Conservation (phyloP, 2,888 invertebrate genomes). For the Hoplodrina ambigua region DNA sequence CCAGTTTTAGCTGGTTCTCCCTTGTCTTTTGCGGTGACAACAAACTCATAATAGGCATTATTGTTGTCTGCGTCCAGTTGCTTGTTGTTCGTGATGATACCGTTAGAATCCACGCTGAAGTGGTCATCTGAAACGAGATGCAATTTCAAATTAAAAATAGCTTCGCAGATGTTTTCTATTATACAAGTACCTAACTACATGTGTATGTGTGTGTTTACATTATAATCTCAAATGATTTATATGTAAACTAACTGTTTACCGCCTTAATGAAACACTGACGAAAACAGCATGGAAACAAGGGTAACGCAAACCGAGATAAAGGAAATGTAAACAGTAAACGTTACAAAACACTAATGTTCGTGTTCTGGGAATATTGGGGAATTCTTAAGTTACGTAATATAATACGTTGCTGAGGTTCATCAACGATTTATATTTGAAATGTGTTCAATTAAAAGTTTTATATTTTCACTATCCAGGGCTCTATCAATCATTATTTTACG, state of each 20-base stretch:
- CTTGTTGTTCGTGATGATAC: slow-evolving; percentile 97
- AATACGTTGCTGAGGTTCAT: background rate
- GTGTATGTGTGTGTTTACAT: background rate
- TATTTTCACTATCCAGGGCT: background rate
- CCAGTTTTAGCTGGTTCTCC: slow-evolving; percentile 98
- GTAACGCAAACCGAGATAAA: slow-evolving; percentile 33
- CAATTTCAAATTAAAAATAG: background rate
- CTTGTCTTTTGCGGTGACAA: slow-evolving; percentile 98
- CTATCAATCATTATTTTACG: slow-evolving; percentile 18
- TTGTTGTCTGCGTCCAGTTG: slow-evolving; percentile 99
- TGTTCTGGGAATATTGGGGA: slow-evolving; percentile 14
- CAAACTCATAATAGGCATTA: slow-evolving; percentile 98
- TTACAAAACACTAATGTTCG: slow-evolving; percentile 6
- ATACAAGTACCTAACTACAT: background rate
- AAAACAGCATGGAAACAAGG: slow-evolving; percentile 27
- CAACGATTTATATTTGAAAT: background rate
- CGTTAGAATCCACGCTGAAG: slow-evolving; percentile 98
- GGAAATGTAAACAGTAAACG: slow-evolving; percentile 20
- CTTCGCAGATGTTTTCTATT: background rate
- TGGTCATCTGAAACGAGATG: slow-evolving; percentile 94
- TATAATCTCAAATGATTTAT: slow-evolving; percentile 5
- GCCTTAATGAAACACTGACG: slow-evolving; percentile 9
- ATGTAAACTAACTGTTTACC: slow-evolving; percentile 6
- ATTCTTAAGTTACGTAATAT: background rate
- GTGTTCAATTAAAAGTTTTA: background rate